Percentiles rank a stretch among this genome's conserved stretches.
Conservation (phyloP, 2,888 invertebrate genomes). For the Ditylenchus weischeri region DNA sequence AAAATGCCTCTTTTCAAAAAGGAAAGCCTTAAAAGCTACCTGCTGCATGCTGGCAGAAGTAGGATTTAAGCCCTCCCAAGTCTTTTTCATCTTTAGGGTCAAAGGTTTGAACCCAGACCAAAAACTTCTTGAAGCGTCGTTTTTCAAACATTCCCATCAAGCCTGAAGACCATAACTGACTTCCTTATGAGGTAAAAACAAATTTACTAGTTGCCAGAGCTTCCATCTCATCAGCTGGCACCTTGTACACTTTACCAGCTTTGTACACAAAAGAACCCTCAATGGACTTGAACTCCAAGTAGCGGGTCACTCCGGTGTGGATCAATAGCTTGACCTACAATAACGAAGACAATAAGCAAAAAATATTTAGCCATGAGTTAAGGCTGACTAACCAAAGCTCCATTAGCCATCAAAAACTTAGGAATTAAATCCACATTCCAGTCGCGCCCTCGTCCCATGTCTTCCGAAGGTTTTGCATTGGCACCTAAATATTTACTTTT, state of each 20-base stretch:
- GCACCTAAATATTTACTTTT: slow-evolving; percentile 34
- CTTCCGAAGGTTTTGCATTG: slow-evolving; percentile 57
- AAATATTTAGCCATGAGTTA: neutral
- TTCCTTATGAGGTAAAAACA: neutral
- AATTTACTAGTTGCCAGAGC: slow-evolving; percentile 75
- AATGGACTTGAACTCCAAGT: slow-evolving; percentile 94
- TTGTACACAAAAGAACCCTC: slow-evolving; percentile 99
- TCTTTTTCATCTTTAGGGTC: slow-evolving; percentile 83
- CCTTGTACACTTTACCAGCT: slow-evolving; percentile 93
- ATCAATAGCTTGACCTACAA: slow-evolving; percentile 78
- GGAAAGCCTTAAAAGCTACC: slow-evolving; percentile 3
- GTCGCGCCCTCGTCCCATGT: slow-evolving; percentile 70
- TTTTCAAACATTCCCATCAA: slow-evolving; percentile 99
- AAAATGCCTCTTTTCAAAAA: slow-evolving; percentile 7
- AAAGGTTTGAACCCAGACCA: slow-evolving; percentile 90
- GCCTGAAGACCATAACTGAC: slow-evolving; percentile 64
- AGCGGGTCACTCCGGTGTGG: slow-evolving; percentile 89
- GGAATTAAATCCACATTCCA: slow-evolving; percentile 99
- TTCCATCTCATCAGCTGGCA: slow-evolving; percentile 96
- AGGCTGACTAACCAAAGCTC: slow-evolving; percentile 52
- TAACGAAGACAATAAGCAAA: neutral
- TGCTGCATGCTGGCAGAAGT: slow-evolving; percentile 75
- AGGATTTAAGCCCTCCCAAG: slow-evolving; percentile 92
- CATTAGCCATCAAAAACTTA: slow-evolving; percentile 99
- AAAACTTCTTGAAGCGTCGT: slow-evolving; percentile 91